Evolutionary conservation across 2,888 invertebrate genomes (phyloP), one percentile per base, ranked within the genome.

Genomic region (Tubiluchus corallicola): DNA sequence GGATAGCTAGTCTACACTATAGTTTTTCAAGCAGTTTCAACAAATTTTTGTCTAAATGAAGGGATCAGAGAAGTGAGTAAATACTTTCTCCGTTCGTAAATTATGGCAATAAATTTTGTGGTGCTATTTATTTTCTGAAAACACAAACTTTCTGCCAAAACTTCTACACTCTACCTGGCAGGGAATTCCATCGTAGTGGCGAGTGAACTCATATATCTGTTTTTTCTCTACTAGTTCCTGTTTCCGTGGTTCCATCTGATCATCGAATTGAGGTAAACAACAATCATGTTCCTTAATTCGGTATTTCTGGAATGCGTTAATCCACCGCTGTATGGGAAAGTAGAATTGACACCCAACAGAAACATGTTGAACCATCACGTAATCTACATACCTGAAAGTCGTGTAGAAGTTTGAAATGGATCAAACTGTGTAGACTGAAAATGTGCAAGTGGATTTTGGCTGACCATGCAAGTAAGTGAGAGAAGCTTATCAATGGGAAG

Each of bases 291-390:
- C 57, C 16, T 52, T 48, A 20, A 67, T 57, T 19, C 56, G 43
- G 51, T 67, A 65, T 21, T 56, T 57, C 20, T 52, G 51, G 38
- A 59, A 53, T 1, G 61, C 51, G 20, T 55, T 53, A 42, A 68
- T 58, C 67, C 67, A 68, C 13, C 65, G 54, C 45, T 63, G 56
- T 2, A 68, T 55, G 0, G 68, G 68, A 45, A 59, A 62, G 13
- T 51, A 49, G 45, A 53, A 51, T 4, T 41, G 39, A 43, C 38
- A 42, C 17, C 20, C 45, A 4, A 41, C 50, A 9, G 42, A 41
- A 13, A 47, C 49, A 44, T 55, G 52, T 41, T 55, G 55, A 15
- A 56, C 52, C 17, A 49, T 51, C 21, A 57, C 53, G 43, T 48
- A 47, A 19, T 56, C 59, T 15, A 56, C 50, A 48, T 52, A 50